These are phyloP conservation scores for Stenotaenia linearis DNA, from an alignment of 2,888 invertebrate genomes.

Conservation along the genomic window DNA sequence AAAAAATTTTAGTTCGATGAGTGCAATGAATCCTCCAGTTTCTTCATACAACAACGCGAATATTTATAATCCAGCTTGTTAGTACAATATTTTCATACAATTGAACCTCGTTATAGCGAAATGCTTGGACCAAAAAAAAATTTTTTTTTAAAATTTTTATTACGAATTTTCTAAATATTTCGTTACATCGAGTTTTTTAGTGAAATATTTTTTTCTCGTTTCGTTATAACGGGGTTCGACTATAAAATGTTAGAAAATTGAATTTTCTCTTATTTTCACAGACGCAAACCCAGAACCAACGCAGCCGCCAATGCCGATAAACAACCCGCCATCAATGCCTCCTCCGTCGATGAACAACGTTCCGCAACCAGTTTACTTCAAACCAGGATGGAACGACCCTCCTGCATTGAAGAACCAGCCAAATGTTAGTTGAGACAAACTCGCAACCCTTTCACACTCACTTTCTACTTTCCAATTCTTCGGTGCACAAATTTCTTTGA, in stretches of 20 bases:
- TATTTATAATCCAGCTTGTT: neutral
- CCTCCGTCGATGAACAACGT: neutral
- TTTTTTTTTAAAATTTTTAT: no score
- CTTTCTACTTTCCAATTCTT: no score
- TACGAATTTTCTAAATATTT: no score
- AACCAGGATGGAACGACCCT: conserved; percentile 47
- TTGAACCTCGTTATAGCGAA: no score
- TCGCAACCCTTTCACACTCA: neutral
- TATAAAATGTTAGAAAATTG: no score
- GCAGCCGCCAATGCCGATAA: neutral
- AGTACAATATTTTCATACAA: neutral
- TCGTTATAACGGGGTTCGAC: no score
- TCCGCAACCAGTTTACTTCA: neutral
- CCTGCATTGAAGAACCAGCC: conserved; percentile 41
- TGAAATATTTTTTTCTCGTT: no score
- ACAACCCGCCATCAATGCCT: neutral
- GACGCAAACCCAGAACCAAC: neutral
- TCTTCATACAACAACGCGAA: neutral
- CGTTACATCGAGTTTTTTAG: no score
- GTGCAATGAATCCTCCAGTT: neutral
- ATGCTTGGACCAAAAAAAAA: no score
- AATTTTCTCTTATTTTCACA: neutral
- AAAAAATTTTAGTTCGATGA: neutral
- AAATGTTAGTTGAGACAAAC: no score
- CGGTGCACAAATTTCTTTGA: neutral